Evolutionary conservation across 2,888 invertebrate genomes (phyloP), one percentile per base, ranked within the genome.

Genomic region (Nemurella pictetii): DNA sequence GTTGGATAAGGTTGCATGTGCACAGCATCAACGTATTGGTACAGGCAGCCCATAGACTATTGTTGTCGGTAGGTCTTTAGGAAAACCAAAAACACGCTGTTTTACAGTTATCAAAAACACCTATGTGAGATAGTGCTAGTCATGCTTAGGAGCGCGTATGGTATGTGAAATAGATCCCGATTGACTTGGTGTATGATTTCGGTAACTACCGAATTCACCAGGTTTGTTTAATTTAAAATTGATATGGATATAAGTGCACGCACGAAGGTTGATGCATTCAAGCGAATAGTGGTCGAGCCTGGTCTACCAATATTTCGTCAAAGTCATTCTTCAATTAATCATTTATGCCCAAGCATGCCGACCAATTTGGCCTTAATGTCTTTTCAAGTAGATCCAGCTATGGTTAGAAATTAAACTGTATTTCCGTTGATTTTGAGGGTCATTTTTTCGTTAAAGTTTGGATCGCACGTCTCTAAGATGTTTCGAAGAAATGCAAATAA

Each of bases 201-300:
- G 9, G 15, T 55, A 55, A 55, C 20, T 55, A 20, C 55, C 55
- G 9, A 55, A 55, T 55, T 55, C 15, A 2, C 55, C 55, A 20
- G 55, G 20, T 20, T 55, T 55, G 55, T 55, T 55, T 20, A 55
- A 55, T 55, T 55, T 12, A 55, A 55, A 55, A 55, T 20, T 55
- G 55, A 55, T 55, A 55, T 55, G 55, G 55, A 20, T 20, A 55
- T 55, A 55, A 55, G 55, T 55, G 2, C 26, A 75, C 75, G 28
- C 75, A 75, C 75, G 75, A 75, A 75, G 75, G 75, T 27, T 75
- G 75, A 7, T 75, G 5, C 75, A 75, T 75, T 28, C 75, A 75
- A 75, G 25, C 75, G 28, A 75, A 75, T 25, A 75, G 12, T 55
- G 55, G 55, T 55, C 55, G 55, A 55, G 55, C 55, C 55, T 55